Conservation (phyloP, 35 echinoderm and acorn worm species). For the Stichopus chloronotus region DNA sequence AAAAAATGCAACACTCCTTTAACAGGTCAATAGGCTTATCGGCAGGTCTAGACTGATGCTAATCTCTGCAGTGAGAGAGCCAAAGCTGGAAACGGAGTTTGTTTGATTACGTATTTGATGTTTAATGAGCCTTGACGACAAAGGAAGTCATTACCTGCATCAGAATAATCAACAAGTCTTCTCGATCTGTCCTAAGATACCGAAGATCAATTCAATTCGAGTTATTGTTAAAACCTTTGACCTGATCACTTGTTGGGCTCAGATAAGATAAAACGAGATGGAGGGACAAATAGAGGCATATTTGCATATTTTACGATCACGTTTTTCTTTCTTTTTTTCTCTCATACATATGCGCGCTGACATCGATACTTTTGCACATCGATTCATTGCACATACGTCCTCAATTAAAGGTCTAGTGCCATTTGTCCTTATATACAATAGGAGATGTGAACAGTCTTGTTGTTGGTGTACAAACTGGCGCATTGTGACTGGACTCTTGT, state of each 20-base stretch:
- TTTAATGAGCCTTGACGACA: neutral
- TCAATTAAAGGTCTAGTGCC: no score
- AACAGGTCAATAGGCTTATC: neutral
- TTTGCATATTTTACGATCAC: no score
- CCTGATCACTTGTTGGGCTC: neutral
- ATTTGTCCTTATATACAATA: no score
- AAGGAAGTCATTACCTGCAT: neutral
- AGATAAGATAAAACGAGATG: no score
- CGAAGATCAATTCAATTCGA: neutral
- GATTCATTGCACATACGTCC: no score
- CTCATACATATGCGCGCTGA: no score
- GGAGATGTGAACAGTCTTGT: no score
- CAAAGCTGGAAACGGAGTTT: neutral
- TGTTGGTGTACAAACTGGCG: no score
- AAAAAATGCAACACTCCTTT: neutral
- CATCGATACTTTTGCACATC: no score
- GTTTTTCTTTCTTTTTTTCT: no score
- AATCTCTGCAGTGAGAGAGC: neutral
- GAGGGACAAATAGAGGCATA: no score
- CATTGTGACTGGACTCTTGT: no score
- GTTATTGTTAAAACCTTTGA: neutral
- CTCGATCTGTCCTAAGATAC: neutral
- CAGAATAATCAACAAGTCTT: neutral
- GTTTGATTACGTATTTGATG: neutral
- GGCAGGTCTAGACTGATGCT: neutral